Base-by-base conservation (phyloP, 2,797 vertebrate species). In the Myotis daubentonii region DNA sequence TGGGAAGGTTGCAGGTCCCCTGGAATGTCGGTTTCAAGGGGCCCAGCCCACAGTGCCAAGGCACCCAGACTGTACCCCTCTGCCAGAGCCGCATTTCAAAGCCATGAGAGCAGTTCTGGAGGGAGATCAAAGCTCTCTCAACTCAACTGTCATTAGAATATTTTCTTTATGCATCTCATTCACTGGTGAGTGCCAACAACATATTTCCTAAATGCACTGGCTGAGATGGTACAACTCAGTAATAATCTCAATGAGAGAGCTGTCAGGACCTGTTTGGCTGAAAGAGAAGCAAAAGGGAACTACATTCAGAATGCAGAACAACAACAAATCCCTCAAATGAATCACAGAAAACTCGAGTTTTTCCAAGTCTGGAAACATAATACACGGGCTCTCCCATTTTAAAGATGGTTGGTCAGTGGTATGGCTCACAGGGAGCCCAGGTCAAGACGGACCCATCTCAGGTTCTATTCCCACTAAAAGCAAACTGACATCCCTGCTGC, bases 31-130 rank as follows among this genome's bases (percentile, higher is more conserved):
- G 97, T 98, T 98, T 97, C 95, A 95, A 97, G 97, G 97, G 97
- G 95, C 95, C 38, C 0, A 97, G 97, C 96, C 97, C 97, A 93
- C 60, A 95, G 95, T 98, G 97, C 98, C 98, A 98, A 97, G 96
- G 96, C 96, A 33, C 97, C 98, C 97, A 98, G 98, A 97, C 97
- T 97, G 97, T 89, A 95, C 96, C 97, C 91, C 93, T 82, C 96
- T 98, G 98, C 98, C 98, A 98, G 98, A 98, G 97, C 96, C 93
- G 0, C 98, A 98, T 98, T 98, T 98, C 98, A 98, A 98, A 98
- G 98, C 97, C 95, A 38, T 98, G 98, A 98, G 98, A 97, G 95
- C 97, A 98, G 95, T 94, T 94, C 96, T 98, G 98, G 98, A 98
- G 96, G 93, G 76, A 95, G 98, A 98, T 98, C 98, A 98, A 98